Base-by-base conservation (phyloP, 2,113 vertebrate genomes). In the Mastomys natalensis region DNA sequence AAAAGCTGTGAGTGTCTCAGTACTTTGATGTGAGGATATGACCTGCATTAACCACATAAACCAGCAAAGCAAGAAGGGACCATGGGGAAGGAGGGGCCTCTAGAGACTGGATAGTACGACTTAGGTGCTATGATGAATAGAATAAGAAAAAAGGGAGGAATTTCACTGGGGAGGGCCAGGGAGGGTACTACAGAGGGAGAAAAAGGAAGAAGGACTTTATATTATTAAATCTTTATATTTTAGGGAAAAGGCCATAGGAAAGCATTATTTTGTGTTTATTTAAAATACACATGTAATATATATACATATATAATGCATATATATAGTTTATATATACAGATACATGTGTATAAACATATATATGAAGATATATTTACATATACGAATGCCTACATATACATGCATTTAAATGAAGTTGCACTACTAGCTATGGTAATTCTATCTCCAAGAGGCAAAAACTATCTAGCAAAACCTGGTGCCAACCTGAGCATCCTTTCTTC, bases 271-370 rank as follows among this genome's bases (percentile, higher is more conserved):
- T 82, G 22, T 82, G 80, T 82, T 82, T 40, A n/a, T 15, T 82
- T 82, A 40, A 26, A 40, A 40, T n/a, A 81, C 60, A 26, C 2
- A 82, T 12, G 16, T 48, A 1, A 53, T 22, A 3, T 21, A 34
- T 34, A 5, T 8, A 48, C 3, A 34, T 4, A 45, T 13, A 78
- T 16, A 51, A 45, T 48, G 0, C 5, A 53, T 21, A 7, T 21
- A 34, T 34, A 34, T 3, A 19, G 0, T 10, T 37, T 21, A 7
- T 21, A 34, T 1, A 53, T 15, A 53, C 1, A 16, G 48, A 17
- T 77, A 2, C 51, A 4, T 48, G 1, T 7, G 11, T 51, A 51
- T 51, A 51, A 51, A 51, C 51, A 48, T 77, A 15, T 29, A 64
- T 22, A 26, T 29, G 9, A 51, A 51, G 51, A 51, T 60, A 60